Conservation (phyloP, 2,888 invertebrate species). For the Graphium colonna region DNA sequence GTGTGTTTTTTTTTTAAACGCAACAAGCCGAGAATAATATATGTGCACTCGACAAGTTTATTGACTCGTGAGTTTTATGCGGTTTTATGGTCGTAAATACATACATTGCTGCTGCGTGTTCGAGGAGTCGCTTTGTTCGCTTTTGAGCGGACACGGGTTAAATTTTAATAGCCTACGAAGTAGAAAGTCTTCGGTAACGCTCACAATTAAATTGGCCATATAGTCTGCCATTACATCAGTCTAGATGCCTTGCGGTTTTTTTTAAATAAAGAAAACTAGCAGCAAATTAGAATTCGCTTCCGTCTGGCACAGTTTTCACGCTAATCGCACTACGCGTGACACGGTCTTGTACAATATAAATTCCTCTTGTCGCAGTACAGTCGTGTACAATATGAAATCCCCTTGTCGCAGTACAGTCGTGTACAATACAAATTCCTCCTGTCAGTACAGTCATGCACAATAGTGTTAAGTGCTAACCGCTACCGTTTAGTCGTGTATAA, state of each 20-base stretch:
- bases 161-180: slow-evolving; percentile 6
- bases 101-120: slow-evolving; percentile 12
- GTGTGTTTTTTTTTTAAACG: slow-evolving; percentile 22
- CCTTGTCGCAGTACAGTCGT: background rate
- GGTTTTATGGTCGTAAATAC: slow-evolving; percentile 18
- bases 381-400: background rate
- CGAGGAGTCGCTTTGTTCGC: background rate
- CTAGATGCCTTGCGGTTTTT: background rate
- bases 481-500: slow-evolving; percentile 20
- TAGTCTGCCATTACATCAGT: background rate
- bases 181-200: slow-evolving; percentile 3
- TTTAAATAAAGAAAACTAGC: background rate
- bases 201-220: background rate
- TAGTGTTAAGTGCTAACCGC: slow-evolving; percentile 3
- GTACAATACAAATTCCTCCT: background rate
- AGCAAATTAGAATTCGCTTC: background rate
- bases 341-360: background rate
- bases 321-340: background rate
- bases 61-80: slow-evolving; percentile 25
- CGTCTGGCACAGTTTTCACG: background rate
- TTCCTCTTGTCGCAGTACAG: background rate
- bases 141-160: slow-evolving; percentile 2
- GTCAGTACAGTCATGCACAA: background rate
- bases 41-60: slow-evolving; percentile 31
- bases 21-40: slow-evolving; percentile 28